Conservation (phyloP, 2,797 vertebrate genomes). For the Prunella strophiata region DNA sequence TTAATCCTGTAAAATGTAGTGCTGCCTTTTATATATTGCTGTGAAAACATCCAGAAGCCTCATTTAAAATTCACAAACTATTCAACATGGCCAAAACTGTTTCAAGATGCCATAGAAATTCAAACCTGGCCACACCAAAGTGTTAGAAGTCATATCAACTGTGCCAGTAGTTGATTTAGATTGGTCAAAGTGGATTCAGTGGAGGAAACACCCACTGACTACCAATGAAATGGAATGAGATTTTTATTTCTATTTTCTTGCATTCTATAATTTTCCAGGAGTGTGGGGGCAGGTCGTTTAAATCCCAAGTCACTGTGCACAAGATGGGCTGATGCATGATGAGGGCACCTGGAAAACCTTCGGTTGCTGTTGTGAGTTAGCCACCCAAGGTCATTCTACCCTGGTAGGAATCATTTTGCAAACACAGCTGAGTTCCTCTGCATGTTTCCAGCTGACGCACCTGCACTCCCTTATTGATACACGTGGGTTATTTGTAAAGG, state of each 20-base stretch:
- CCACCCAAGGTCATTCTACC: too few relatives aligned
- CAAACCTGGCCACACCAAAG: neutral
- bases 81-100: neutral
- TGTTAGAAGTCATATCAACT: neutral
- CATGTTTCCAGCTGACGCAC: neutral
- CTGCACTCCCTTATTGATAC: neutral
- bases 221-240: fast-evolving
- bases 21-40: neutral
- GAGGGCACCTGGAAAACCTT: neutral
- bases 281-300: neutral
- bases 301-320: neutral
- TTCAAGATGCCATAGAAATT: neutral
- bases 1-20: neutral
- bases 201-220: neutral
- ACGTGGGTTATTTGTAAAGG: neutral
- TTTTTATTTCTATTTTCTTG: neutral
- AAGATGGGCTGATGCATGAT: neutral
- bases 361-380: neutral
- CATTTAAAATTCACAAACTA: neutral
- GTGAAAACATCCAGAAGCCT: neutral
- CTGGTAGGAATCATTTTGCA: neutral
- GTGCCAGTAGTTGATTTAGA: neutral
- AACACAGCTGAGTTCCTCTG: neutral
- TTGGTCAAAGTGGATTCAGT: neutral
- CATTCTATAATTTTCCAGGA: neutral